A percentile compares a stretch with the other conserved stretches of the same genome.
phyloP scores from a whole-genome alignment of 2,888 invertebrate species.

The Chalcis sispes region DNA sequence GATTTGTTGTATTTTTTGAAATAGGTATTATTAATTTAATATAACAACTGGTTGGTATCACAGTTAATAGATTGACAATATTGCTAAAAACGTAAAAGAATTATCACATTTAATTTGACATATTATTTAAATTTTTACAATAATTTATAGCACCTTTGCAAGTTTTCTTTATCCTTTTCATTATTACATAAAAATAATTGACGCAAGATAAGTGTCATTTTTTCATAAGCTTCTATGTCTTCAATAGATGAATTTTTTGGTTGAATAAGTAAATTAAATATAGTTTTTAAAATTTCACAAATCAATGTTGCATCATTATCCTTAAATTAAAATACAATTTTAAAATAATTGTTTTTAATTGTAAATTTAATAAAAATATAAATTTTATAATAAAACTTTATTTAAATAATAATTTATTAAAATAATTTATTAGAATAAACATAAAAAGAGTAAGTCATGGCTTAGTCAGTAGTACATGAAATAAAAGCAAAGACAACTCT shows the following conservation, averaged over 20 bases:
- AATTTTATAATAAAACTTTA: conserved; percentile 14
- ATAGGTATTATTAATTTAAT: conserved; percentile 82
- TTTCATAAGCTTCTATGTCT: conserved; percentile 84
- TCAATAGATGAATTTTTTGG: conserved; percentile 78
- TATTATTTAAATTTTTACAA: not conserved
- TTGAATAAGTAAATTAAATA: conserved; percentile 85
- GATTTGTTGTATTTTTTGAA: conserved; percentile 71
- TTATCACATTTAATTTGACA: conserved; percentile 4
- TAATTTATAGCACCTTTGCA: conserved; percentile 78
- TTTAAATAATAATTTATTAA: not conserved
- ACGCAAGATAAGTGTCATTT: conserved; percentile 84
- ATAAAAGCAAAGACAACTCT: too few species aligned
- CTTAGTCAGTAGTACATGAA: too few species aligned
- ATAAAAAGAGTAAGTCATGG: too few species aligned
- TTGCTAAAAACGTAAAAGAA: conserved; percentile 78
- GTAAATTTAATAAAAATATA: conserved; percentile 9
- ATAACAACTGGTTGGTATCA: conserved; percentile 86
- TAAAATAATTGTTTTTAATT: too few species aligned
- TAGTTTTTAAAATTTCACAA: conserved; percentile 86
- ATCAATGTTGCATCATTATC: conserved; percentile 81
- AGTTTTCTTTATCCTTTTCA: conserved; percentile 81
- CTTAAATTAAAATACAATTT: conserved; percentile 68
- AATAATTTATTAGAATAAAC: not conserved
- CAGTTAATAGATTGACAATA: conserved; percentile 88
- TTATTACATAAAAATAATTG: conserved; percentile 81